These are phyloP conservation scores for Lithobates pipiens DNA, from an alignment of 2,797 vertebrate genomes.

Conservation along the genomic window DNA sequence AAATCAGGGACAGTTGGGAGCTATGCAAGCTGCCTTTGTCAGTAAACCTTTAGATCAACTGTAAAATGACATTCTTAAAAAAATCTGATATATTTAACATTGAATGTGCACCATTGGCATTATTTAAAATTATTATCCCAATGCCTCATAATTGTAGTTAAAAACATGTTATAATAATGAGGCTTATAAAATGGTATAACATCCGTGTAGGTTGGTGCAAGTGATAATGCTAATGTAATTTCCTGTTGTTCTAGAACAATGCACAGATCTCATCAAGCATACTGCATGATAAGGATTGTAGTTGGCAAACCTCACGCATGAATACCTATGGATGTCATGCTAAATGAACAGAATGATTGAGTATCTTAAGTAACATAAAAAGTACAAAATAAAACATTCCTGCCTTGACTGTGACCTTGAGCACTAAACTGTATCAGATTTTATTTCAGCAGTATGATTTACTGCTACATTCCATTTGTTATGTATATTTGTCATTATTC, in stretches of 20 bases:
- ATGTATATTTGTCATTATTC: no score
- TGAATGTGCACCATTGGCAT: no score
- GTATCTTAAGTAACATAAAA: constrained; percentile 24
- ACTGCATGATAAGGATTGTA: constrained; percentile 44
- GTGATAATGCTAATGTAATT: constrained; percentile 44
- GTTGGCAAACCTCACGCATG: constrained; percentile 48
- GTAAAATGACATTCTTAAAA: no score
- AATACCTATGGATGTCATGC: constrained; percentile 49
- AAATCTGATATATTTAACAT: neutral
- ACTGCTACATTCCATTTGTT: neutral
- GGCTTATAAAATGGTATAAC: constrained; percentile 3
- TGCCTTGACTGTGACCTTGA: constrained; percentile 7
- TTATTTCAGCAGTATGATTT: neutral
- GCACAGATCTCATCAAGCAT: constrained; percentile 44
- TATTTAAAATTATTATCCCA: neutral
- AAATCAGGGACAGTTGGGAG: no score
- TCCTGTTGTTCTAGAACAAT: constrained; percentile 57
- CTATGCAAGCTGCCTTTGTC: no score
- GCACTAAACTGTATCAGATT: neutral
- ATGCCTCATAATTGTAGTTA: neutral
- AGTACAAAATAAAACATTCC: constrained; percentile 13
- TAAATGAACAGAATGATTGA: constrained; percentile 55
- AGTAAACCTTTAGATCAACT: no score
- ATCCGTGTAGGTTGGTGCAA: constrained; percentile 6
- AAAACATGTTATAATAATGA: constrained; percentile 17